phyloP scores from a whole-genome alignment of 1,140 invertebrate species.

The Zaprionus camerounensis region DNA sequence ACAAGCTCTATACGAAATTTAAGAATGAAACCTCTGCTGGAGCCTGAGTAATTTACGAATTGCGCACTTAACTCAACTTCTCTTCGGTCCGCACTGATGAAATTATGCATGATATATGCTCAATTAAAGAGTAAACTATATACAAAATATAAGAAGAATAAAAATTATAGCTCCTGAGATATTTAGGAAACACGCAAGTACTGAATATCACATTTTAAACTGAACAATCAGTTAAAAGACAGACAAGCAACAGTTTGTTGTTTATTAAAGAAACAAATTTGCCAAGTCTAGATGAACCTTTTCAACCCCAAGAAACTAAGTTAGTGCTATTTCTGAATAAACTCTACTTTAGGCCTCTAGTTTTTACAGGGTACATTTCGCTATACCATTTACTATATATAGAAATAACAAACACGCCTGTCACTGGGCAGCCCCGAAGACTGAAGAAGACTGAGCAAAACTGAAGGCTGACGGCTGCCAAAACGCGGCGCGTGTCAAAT shows the following conservation, averaged over 20 bases:
- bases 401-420: constrained; percentile 40
- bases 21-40: too few species aligned
- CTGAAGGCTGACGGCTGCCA: constrained; percentile 49
- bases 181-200: neutral
- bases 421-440: constrained; percentile 22
- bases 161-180: neutral
- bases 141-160: neutral
- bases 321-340: neutral
- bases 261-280: too few species aligned
- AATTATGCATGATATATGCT: neutral
- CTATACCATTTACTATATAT: constrained; percentile 10
- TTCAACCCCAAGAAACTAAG: neutral
- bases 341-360: neutral
- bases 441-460: neutral
- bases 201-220: neutral
- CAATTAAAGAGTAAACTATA: neutral
- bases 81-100: neutral
- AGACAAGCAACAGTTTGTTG: neutral
- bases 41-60: too few species aligned
- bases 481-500: constrained; percentile 78
- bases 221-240: neutral
- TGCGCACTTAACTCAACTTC: too few species aligned
- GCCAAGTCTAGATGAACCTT: neutral
- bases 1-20: too few species aligned
- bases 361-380: neutral